Conservation (phyloP, 2,888 invertebrate genomes). For the Erannis defoliaria region DNA sequence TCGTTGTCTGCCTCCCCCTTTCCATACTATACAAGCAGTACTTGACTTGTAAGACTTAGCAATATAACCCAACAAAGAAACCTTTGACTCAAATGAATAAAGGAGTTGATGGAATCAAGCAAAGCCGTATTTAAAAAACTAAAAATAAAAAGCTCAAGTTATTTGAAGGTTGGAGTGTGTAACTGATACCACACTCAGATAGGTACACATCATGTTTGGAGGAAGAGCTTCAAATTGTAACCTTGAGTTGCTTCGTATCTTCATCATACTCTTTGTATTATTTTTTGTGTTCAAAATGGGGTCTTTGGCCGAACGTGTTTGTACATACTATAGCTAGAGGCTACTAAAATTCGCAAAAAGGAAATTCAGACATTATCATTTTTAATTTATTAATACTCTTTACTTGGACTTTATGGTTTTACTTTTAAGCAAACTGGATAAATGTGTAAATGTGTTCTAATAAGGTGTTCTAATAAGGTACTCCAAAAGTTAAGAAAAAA, state of each 20-base stretch:
- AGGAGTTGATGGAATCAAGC: background rate
- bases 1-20: no score
- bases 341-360: conserved; percentile 4
- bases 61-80: no score
- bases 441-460: background rate
- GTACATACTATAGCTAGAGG: background rate
- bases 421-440: background rate
- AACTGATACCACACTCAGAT: conserved; percentile 26
- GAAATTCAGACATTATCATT: conserved; percentile 7
- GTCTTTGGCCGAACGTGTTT: conserved; percentile 38
- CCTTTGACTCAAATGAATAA: background rate
- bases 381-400: background rate
- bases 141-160: background rate
- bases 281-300: conserved; percentile 33
- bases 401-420: background rate
- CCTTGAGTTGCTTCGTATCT: conserved; percentile 37
- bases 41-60: no score
- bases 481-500: background rate
- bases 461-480: no score
- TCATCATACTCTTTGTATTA: conserved; percentile 29
- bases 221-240: conserved; percentile 24
- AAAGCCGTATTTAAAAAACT: background rate
- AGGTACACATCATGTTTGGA: background rate
- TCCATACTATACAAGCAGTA: no score
- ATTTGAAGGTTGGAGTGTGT: conserved; percentile 3